Percentiles rank a stretch among this genome's conserved stretches.
phyloP scores from a whole-genome alignment of 2,888 invertebrate species.

The Mythimna ferrago region DNA sequence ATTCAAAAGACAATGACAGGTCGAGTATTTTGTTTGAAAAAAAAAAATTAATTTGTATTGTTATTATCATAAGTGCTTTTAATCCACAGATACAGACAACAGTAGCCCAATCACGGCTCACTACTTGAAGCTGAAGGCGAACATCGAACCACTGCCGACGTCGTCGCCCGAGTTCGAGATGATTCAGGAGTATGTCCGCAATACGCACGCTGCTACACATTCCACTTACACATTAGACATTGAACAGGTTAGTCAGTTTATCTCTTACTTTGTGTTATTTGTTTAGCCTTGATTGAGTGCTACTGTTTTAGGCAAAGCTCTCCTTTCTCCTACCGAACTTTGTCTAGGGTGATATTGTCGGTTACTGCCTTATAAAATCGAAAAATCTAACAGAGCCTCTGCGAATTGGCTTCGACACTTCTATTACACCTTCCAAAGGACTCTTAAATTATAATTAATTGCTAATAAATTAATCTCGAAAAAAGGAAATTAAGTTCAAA shows the following conservation, averaged over 20 bases:
- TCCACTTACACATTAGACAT: slow-evolving; percentile 85
- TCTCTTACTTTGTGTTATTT: not conserved
- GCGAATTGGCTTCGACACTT: not conserved
- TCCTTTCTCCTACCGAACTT: not conserved
- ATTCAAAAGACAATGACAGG: slow-evolving; percentile 21
- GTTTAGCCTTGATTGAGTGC: not conserved
- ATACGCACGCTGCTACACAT: slow-evolving; percentile 98
- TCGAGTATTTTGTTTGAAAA: not conserved
- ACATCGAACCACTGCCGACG: slow-evolving; percentile 93
- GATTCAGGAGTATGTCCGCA: slow-evolving; percentile 95
- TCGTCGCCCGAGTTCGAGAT: slow-evolving; percentile 93
- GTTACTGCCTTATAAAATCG: not conserved
- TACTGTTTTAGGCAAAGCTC: not conserved
- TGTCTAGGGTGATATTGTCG: not conserved
- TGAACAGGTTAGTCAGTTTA: slow-evolving; percentile 71
- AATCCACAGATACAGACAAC: slow-evolving; percentile 69
- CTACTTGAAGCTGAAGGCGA: slow-evolving; percentile 96
- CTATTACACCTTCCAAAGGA: too few relatives aligned
- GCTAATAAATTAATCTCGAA: too few relatives aligned
- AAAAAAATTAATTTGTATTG: not conserved
- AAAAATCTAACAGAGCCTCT: not conserved
- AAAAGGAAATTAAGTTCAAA: too few relatives aligned
- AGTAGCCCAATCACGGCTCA: slow-evolving; percentile 94
- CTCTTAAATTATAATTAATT: too few relatives aligned
- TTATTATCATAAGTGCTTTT: not conserved